Base-by-base conservation (phyloP, 2,113 vertebrate species). In the Ameiurus melas region DNA sequence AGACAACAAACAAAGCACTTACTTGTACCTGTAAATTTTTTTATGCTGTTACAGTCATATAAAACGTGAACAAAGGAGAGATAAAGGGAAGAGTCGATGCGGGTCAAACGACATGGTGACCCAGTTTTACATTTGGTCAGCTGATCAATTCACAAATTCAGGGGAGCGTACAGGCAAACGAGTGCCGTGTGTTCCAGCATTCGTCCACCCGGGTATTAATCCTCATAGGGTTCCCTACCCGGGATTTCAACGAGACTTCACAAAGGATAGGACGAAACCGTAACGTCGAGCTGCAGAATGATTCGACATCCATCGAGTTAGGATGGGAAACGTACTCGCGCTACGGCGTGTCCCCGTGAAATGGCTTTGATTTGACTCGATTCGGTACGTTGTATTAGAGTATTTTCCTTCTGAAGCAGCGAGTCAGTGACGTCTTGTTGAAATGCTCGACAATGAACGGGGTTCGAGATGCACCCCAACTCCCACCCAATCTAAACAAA, bases 51-150 rank as follows among this genome's bases (percentile, higher is more conserved):
- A 58, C 33, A 16, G 0, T 27, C 22, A n/a, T 27, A n/a, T 9
- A 58, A 85, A 81, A 85, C 6, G 14, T 78, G 20, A 55, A 70
- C 58, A 79, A 66, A 71, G 73, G 43, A 27, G 16, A 79, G 30
- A n/a, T 83, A 43, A 55, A 78, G n/a, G 43, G 36, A 62, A 0
- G 5, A 4, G 79, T 10, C 33, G 14, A 86, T 84, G 82, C 16
- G 16, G 30, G 33, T 58, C 85, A 80, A 83, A 84, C 9, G 47
- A 53, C 86, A 75, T 83, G 60, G 88, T 94, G 94, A 93, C 93
- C 94, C 89, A 94, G 87, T 93, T 94, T 88, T 60, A 89, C 88
- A 78, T 58, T 85, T 75, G 91, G 92, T 94, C 94, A 94, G 91
- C 90, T 94, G 91, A 94, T 89, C 71, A 30, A 79, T 90, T 86